phyloP scores from a whole-genome alignment of 2,113 vertebrate species.

The Cyprinodon brontotheroides region DNA sequence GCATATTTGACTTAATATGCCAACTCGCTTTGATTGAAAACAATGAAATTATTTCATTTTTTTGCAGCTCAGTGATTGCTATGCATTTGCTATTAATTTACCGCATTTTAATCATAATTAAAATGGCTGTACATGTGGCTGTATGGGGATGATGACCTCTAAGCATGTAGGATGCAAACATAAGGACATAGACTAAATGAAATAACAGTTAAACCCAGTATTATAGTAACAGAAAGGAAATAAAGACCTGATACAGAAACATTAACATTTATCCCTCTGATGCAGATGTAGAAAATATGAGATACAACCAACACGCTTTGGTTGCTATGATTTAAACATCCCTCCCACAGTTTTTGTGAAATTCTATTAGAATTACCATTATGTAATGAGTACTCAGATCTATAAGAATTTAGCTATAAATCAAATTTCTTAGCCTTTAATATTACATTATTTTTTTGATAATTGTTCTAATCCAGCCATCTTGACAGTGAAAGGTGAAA shows the following conservation, averaged over 20 bases:
- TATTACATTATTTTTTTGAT: too few relatives aligned
- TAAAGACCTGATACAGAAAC: not conserved
- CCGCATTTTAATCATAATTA: too few relatives aligned
- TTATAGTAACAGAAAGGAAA: not conserved
- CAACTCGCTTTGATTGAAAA: not conserved
- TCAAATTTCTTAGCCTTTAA: not conserved
- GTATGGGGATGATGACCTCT: not conserved
- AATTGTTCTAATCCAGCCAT: too few relatives aligned
- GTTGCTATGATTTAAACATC: too few relatives aligned
- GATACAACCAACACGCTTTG: not conserved
- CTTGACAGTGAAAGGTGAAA: too few relatives aligned
- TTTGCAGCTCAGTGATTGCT: too few relatives aligned
- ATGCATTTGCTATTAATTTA: too few relatives aligned
- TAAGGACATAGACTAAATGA: not conserved
- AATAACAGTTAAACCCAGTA: not conserved
- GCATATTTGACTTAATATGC: not conserved
- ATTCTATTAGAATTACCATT: not conserved
- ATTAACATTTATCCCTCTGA: not conserved
- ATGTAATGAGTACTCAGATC: not conserved
- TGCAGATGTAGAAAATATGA: not conserved
- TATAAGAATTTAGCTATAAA: not conserved
- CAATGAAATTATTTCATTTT: not conserved
- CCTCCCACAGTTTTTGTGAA: not conserved
- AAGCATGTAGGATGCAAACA: not conserved
- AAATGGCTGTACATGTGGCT: too few relatives aligned